Percentiles rank a stretch among this genome's conserved stretches.
These are phyloP conservation scores for Ophion costatus DNA, from an alignment of 2,888 invertebrate species.

Conservation along the genomic window DNA sequence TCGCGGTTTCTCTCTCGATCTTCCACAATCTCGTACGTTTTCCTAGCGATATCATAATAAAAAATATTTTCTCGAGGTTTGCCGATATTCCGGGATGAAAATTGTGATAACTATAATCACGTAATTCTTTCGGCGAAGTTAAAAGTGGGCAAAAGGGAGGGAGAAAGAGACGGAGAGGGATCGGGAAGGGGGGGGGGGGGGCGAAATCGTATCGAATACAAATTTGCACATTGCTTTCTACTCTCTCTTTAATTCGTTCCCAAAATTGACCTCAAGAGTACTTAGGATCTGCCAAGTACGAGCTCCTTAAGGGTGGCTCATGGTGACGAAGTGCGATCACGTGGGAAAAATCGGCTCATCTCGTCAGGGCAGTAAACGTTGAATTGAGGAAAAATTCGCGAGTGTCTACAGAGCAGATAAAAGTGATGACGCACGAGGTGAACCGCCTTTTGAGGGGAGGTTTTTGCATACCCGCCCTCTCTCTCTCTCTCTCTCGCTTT, in stretches of 20 bases:
- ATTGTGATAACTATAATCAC: not conserved
- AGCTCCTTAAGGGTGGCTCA: not conserved
- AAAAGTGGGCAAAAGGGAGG: no score
- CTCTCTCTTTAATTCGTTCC: no score
- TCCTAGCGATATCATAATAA: not conserved
- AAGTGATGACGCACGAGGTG: slow-evolving; percentile 42
- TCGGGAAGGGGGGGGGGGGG: no score
- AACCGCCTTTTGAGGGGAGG: slow-evolving; percentile 28
- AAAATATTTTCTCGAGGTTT: not conserved
- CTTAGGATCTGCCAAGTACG: no score
- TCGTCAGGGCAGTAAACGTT: not conserved
- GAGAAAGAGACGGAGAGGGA: no score
- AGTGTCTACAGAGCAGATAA: not conserved
- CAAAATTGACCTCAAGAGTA: no score
- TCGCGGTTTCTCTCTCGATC: not conserved
- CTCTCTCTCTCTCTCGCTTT: not conserved
- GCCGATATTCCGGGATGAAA: not conserved
- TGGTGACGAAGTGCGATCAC: not conserved
- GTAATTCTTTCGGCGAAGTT: no score
- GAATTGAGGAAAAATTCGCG: not conserved
- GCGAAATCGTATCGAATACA: no score
- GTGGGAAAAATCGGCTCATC: not conserved
- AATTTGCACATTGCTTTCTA: no score
- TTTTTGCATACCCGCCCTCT: slow-evolving; percentile 9
- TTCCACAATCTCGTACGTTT: not conserved